Evolutionary conservation across 2,888 invertebrate species (phyloP), one percentile per base, ranked within the genome.

Genomic region (Maniola hyperantus): DNA sequence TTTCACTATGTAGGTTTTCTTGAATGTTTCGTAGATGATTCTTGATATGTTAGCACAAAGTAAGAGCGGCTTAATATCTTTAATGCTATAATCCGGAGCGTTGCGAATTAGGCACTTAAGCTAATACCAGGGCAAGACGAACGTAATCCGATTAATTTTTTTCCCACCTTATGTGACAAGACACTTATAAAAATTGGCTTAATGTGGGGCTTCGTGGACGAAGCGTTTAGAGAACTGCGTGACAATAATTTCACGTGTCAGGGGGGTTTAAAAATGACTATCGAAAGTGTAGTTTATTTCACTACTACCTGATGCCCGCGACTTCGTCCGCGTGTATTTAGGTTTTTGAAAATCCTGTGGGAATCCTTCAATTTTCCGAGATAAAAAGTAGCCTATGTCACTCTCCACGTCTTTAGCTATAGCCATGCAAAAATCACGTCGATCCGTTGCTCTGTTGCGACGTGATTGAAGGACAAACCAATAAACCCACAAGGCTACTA

Each of bases 121-220:
- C 50, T 60, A 60, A 50, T 62, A 53, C 62, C 26, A 8, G 34
- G 51, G 10, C 39, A 51, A 51, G 51, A 51, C 34, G 13, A 20
- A 42, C 39, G 42, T 53, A 62, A 53, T 42, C 62, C 53, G 53
- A 62, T 62, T 53, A 60, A 60, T 48, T 53, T 62, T n/a, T 60
- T 53, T 62, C 51, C 53, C 62, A 53, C 51, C 53, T 51, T 53
- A 20, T 50, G 48, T 53, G 62, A 62, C 46, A 48, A 15, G 33
- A 59, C 59, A 48, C 33, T 59, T 59, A 59, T 34, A 15, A 60
- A 62, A 62, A 62, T 62, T 53, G 62, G 62, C 62, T 62, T 62
- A 62, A n/a, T 53, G 20, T 33, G 51, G 51, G 62, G 62, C 51
- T 62, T 62, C 62, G 33, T 11, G 18, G 33, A 46, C 36, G 18